Base-by-base conservation (phyloP, 2,888 invertebrate species). In the Tachina fera region DNA sequence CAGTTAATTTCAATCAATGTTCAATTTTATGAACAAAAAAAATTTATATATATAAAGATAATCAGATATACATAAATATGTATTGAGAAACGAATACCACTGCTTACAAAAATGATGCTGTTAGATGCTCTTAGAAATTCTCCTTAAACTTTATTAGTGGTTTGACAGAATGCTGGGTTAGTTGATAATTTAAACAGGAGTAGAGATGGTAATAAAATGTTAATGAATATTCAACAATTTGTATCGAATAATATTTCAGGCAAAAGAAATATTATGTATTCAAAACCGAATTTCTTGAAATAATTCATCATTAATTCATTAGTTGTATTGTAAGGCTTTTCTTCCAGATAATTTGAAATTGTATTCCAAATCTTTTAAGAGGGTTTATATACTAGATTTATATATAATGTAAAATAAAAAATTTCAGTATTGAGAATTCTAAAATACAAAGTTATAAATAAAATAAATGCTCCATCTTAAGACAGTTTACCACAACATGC, bases 1-100 rank as follows among this genome's bases (percentile, higher is more conserved):
- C 45, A 72, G 76, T 84, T 68, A 39, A 56, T 68, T 72, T 41
- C 43, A 81, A 81, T 84, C 84, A 81, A 61, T 81, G 61, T 84
- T 81, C 68, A 9, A 39, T 60, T 61, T 53, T 19, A 65, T 45
- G 1, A 6, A 53, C 53, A 16, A 19, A 41, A 31, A 22, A 41
- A 51, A 2, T n/a, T n/a, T n/a, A n/a, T n/a, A n/a, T n/a, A n/a
- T n/a, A n/a, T 41, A 53, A 22, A 63, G 51, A 41, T 53, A 6
- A 22, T 61, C 4, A 56, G 43, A 45, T 22, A 2, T 51, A 53
- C 31, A 31, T 56, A 4, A 56, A 67, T 31, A 68, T 58, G n/a
- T n/a, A n/a, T n/a, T 47, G 2, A 19, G 45, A 60, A 53, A 43
- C 10, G 19, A 61, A 61, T 39, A 60, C 56, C 63, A 71, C n/a